Conservation (phyloP, 2,888 invertebrate genomes). For the Arenicola marina region DNA sequence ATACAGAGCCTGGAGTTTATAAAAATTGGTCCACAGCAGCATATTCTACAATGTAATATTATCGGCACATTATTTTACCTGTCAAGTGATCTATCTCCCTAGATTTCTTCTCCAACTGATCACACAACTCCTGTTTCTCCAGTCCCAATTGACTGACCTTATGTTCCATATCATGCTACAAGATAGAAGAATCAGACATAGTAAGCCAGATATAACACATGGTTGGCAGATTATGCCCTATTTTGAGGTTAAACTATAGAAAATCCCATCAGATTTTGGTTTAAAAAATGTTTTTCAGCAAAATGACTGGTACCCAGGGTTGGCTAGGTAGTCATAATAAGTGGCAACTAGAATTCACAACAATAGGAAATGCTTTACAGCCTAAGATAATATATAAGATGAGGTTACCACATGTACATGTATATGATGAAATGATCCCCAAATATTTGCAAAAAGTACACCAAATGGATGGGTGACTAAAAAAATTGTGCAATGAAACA, state of each 20-base stretch:
- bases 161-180: conserved; percentile 17
- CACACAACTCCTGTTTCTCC: conserved; percentile 51
- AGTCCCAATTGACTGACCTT: conserved; percentile 11
- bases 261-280: no score
- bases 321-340: no score
- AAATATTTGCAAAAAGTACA: no score
- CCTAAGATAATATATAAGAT: no score
- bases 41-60: background rate
- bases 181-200: background rate
- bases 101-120: conserved; percentile 48
- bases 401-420: no score
- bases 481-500: background rate
- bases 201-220: background rate
- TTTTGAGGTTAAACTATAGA: background rate
- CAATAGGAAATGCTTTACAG: no score
- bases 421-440: background rate
- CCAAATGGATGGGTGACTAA: no score
- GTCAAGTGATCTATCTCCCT: conserved; percentile 52
- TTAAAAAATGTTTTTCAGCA: no score
- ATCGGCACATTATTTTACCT: conserved; percentile 37
- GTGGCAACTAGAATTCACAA: no score
- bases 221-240: background rate
- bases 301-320: no score
- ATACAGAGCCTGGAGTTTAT: no score
- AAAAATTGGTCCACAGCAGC: no score